These are phyloP conservation scores for Agriopis marginaria DNA, from an alignment of 2,888 invertebrate species.

Conservation along the genomic window DNA sequence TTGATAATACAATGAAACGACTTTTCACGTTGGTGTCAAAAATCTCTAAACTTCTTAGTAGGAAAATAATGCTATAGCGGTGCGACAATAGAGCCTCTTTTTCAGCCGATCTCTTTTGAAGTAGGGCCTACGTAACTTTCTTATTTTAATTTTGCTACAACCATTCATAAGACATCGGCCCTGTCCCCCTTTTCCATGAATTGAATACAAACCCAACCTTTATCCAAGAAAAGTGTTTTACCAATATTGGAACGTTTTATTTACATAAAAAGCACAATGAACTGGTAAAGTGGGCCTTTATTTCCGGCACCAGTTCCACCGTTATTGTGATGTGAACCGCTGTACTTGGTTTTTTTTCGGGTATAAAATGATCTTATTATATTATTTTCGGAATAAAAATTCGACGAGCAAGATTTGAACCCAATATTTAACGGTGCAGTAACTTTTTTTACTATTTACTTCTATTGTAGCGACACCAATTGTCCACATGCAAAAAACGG, in stretches of 20 bases:
- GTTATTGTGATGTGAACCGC: not conserved
- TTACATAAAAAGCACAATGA: slow-evolving; percentile 16
- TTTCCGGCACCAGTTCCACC: not conserved
- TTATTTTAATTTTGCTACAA: not conserved
- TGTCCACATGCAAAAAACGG: too few relatives aligned
- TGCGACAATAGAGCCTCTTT: not conserved
- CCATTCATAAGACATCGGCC: not conserved
- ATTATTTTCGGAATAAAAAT: too few relatives aligned
- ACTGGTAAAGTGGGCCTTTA: slow-evolving; percentile 1
- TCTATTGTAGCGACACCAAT: too few relatives aligned
- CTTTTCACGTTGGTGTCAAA: too few relatives aligned
- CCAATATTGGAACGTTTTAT: slow-evolving; percentile 20
- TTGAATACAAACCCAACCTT: not conserved
- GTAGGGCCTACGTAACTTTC: not conserved
- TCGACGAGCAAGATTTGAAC: too few relatives aligned
- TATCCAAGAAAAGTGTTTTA: slow-evolving; percentile 15
- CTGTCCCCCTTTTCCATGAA: not conserved
- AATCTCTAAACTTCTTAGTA: too few relatives aligned
- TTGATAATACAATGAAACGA: too few relatives aligned
- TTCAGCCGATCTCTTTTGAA: not conserved
- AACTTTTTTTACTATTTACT: too few relatives aligned
- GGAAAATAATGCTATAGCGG: too few relatives aligned
- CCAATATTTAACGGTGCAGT: too few relatives aligned
- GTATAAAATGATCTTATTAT: too few relatives aligned
- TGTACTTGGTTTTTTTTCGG: too few relatives aligned